Evolutionary conservation across 2,888 invertebrate genomes (phyloP).

Genomic region (Erebia ligea): DNA sequence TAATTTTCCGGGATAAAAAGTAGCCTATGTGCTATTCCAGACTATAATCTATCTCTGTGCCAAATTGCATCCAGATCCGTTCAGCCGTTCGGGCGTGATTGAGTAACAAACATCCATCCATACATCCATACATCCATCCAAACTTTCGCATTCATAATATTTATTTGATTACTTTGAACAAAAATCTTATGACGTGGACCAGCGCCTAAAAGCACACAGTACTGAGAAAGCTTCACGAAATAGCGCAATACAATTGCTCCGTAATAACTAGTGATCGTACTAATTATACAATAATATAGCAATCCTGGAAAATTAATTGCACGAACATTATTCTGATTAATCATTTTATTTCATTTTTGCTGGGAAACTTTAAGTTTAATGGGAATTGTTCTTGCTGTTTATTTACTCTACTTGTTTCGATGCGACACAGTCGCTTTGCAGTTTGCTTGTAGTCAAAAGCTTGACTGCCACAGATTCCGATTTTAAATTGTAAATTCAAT

Average conservation of each 20-base stretch:
- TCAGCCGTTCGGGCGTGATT: too few species aligned
- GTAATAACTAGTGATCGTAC: conserved; percentile 32
- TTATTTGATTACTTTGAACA: too few species aligned
- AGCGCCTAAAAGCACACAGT: conserved; percentile 24
- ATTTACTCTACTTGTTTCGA: not conserved
- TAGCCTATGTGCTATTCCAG: too few species aligned
- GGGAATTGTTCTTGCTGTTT: not conserved
- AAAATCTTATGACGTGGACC: conserved; percentile 21
- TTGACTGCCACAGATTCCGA: too few species aligned
- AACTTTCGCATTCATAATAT: too few species aligned
- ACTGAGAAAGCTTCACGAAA: conserved; percentile 26
- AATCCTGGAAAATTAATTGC: conserved; percentile 1
- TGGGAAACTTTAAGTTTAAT: not conserved
- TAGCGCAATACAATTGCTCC: conserved; percentile 32
- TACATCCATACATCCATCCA: too few species aligned
- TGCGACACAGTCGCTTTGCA: not conserved
- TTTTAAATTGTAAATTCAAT: too few species aligned
- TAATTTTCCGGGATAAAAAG: too few species aligned
- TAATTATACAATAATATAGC: conserved; percentile 30
- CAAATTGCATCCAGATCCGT: too few species aligned
- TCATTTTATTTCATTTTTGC: not conserved
- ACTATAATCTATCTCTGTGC: too few species aligned
- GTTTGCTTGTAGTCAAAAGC: too few species aligned
- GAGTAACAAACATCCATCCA: too few species aligned
- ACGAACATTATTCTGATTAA: not conserved